phyloP scores from a whole-genome alignment of 1,140 invertebrate genomes.

The Panagrolaimus sp. region DNA sequence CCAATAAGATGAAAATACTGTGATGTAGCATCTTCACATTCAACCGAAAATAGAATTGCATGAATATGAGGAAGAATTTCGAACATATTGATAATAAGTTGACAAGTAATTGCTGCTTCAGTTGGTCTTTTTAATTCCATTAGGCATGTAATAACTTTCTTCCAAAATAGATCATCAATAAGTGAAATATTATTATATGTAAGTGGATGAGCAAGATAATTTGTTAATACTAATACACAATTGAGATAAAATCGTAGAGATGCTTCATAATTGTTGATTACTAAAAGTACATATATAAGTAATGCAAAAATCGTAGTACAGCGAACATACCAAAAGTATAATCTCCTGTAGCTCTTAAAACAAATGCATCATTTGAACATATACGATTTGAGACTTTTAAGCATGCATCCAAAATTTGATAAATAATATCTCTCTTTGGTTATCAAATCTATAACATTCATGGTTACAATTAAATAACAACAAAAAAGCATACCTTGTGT shows the following conservation, averaged over 20 bases:
- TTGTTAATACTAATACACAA: not conserved
- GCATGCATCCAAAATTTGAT: not conserved
- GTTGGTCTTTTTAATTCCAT: not conserved
- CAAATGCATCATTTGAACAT: not conserved
- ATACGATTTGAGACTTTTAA: not conserved
- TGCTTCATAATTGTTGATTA: not conserved
- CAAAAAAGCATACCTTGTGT: no score
- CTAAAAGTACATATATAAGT: not conserved
- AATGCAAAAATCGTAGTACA: not conserved
- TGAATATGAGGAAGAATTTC: constrained; percentile 2
- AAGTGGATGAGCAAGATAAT: not conserved
- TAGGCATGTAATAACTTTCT: constrained; percentile 7
- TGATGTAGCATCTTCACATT: not conserved
- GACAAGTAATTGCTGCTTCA: constrained; percentile 1
- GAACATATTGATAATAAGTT: not conserved
- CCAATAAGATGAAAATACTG: constrained; percentile 2
- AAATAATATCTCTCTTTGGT: not conserved
- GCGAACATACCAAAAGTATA: not conserved
- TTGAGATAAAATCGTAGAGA: not conserved
- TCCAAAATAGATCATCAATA: constrained; percentile 8
- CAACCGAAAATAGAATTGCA: not conserved
- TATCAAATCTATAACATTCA: no score
- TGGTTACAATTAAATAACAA: no score
- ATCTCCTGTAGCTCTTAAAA: constrained; percentile 1
- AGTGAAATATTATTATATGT: not conserved